Evolutionary conservation across 1,140 invertebrate species (phyloP).

Genomic region (Pomacea maculata): DNA sequence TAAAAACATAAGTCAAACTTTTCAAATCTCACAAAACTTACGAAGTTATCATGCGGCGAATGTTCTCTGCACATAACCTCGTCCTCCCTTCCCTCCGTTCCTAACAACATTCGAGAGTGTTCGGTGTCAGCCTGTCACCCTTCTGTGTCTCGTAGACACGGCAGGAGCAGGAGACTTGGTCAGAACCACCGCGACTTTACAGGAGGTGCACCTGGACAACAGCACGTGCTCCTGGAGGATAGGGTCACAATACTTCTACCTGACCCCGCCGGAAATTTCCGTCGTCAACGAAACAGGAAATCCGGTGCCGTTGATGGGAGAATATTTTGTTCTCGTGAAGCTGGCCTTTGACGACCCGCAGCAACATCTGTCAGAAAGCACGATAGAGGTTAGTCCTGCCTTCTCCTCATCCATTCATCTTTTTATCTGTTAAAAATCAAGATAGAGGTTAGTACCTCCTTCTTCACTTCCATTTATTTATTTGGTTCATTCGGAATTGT

Average conservation of each 20-base stretch:
- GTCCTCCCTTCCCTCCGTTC: no score
- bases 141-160: background rate
- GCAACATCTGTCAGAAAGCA: no score
- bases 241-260: slow-evolving; percentile 10
- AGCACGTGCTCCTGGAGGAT: slow-evolving; percentile 8
- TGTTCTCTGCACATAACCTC: no score
- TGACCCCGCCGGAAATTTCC: slow-evolving; percentile 7
- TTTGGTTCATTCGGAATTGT: background rate
- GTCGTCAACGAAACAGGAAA: background rate
- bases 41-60: no score
- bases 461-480: background rate
- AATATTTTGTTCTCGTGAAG: background rate
- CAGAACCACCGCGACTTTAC: background rate
- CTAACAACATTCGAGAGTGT: no score
- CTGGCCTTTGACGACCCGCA: background rate
- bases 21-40: no score
- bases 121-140: no score
- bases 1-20: no score
- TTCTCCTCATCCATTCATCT: background rate
- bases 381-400: background rate
- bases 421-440: background rate
- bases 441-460: background rate
- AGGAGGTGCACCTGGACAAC: slow-evolving; percentile 1
- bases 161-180: slow-evolving; percentile 2
- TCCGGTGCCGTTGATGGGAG: slow-evolving; percentile 8